These are phyloP conservation scores for Copsychus sechellarum DNA, from an alignment of 2,113 vertebrate species.

Conservation along the genomic window DNA sequence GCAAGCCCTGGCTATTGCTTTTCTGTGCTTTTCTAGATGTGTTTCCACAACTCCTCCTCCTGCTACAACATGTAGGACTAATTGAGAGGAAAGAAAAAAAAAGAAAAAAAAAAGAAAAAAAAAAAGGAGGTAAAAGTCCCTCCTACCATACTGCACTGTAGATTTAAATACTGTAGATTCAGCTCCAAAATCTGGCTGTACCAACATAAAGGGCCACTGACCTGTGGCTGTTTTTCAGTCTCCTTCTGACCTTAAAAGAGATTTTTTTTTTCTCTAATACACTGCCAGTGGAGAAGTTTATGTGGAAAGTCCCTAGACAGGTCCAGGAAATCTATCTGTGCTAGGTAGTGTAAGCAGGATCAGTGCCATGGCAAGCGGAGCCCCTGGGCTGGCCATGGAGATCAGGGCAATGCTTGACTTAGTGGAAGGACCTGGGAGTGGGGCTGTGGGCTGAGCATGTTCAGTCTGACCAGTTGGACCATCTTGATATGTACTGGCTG, in stretches of 20 bases:
- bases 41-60: neutral
- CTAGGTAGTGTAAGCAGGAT: neutral
- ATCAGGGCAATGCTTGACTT: neutral
- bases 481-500: neutral
- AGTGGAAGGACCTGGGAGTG: neutral
- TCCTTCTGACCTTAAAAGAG: neutral
- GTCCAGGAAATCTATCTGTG: neutral
- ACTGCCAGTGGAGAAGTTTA: neutral
- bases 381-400: neutral
- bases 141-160: neutral
- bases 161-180: neutral
- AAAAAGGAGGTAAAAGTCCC: rapidly evolving
- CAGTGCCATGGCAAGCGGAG: neutral
- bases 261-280: neutral
- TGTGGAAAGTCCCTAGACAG: neutral
- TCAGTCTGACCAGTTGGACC: neutral
- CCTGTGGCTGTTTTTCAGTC: neutral
- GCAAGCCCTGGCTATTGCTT: neutral
- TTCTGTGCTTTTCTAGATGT: neutral
- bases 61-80: neutral
- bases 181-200: neutral
- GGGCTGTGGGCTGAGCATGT: neutral
- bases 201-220: neutral
- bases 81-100: neutral
- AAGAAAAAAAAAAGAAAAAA: rapidly evolving